phyloP scores from a whole-genome alignment of 1,140 invertebrate genomes.

The Habropoda laboriosa region DNA sequence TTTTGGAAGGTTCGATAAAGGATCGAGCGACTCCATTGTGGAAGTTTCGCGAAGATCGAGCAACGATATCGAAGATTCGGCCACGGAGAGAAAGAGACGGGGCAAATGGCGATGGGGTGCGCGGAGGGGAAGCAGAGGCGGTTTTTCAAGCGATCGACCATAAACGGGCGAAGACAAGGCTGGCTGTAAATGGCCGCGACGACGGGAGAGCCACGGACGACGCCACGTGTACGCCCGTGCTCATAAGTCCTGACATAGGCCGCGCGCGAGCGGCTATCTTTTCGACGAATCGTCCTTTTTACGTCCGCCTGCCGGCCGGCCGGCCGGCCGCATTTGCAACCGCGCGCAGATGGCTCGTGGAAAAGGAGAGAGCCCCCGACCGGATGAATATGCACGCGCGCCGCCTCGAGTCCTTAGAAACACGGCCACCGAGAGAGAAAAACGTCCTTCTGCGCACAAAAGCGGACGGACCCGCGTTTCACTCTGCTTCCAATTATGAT shows the following conservation, averaged over 20 bases:
- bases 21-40: no score
- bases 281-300: slow-evolving; percentile 66
- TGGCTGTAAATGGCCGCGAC: slow-evolving; percentile 76
- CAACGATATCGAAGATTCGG: slow-evolving; percentile 32
- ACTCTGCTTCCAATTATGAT: slow-evolving; percentile 6
- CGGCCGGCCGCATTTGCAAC: slow-evolving; percentile 32
- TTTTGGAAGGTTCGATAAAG: no score
- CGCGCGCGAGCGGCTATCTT: slow-evolving; percentile 56
- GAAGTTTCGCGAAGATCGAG: background rate
- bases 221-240: slow-evolving; percentile 63
- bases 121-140: slow-evolving; percentile 56
- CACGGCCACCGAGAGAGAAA: background rate
- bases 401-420: slow-evolving; percentile 3
- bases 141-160: slow-evolving; percentile 77
- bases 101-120: slow-evolving; percentile 40
- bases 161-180: slow-evolving; percentile 77
- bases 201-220: slow-evolving; percentile 52
- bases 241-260: slow-evolving; percentile 64
- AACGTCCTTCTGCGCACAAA: no score
- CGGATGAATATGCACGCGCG: slow-evolving; percentile 41
- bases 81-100: background rate
- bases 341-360: slow-evolving; percentile 49
- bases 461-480: no score
- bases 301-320: slow-evolving; percentile 41
- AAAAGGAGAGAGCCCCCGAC: slow-evolving; percentile 41